phyloP scores from a whole-genome alignment of 2,888 invertebrate genomes.

The Rotaria sp. region DNA sequence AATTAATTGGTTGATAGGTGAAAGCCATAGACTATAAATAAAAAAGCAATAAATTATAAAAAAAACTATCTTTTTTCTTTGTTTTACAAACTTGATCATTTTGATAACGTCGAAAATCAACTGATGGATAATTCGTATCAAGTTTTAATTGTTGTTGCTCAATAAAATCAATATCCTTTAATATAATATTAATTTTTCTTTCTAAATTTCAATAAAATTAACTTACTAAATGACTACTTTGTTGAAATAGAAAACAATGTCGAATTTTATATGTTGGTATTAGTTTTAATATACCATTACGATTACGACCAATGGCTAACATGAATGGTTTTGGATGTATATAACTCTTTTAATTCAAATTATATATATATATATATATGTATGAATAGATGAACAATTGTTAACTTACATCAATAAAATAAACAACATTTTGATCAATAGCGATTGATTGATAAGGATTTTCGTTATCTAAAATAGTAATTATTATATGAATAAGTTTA shows the following conservation, averaged over 20 bases:
- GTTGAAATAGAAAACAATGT: slow-evolving; percentile 20
- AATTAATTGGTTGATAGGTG: background rate
- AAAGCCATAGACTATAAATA: background rate
- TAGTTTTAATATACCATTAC: background rate
- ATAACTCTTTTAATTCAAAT: background rate
- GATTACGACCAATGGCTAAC: background rate
- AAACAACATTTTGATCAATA: background rate
- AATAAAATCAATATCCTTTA: background rate
- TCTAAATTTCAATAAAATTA: no score
- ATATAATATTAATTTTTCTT: background rate
- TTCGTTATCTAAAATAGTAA: background rate
- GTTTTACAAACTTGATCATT: background rate
- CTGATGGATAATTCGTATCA: background rate
- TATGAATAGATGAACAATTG: background rate
- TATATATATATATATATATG: background rate
- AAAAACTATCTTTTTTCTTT: background rate
- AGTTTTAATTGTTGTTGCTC: background rate
- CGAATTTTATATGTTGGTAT: background rate
- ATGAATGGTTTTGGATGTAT: background rate
- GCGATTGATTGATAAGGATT: background rate
- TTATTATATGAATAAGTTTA: background rate
- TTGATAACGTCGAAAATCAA: slow-evolving; percentile 4
- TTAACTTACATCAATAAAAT: background rate
- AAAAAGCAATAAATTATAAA: background rate
- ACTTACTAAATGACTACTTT: slow-evolving; percentile 13